Base-by-base conservation (phyloP, 1,140 invertebrate species). In the Drosophila lini region DNA sequence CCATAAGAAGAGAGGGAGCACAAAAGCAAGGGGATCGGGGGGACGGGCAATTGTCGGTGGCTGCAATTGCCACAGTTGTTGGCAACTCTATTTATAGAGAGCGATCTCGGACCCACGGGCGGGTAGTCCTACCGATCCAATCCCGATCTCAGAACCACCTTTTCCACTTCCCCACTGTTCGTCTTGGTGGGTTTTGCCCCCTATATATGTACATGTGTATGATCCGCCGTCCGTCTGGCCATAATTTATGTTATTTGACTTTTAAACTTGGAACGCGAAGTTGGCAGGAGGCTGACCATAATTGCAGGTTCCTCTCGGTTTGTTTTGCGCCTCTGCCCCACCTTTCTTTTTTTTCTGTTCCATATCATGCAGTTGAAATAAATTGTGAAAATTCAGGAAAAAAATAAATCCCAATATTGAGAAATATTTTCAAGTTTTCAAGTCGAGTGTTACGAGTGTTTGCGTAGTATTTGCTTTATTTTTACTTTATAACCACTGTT, bases 181-280 rank as follows among this genome's bases (percentile, higher is more conserved):
- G 36, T 41, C 25, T 59, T 36, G 19, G 16, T 71, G 10, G 41
- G n/a, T 32, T 41, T 36, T 55, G 42, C 31, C 53, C 31, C 11
- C 6, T 6, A 15, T 22, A 44, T 22, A 41, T 48, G 47, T 25
- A 45, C 6, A 22, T 47, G 15, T n/a, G 48, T 50, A 50, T 75
- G 73, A 76, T 75, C 61, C 50, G 56, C 58, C 55, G 67, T 81
- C 62, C 68, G 80, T 58, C 70, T 68, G 82, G 47, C 75, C 60
- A 64, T 86, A 86, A 86, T 86, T 86, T 86, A 88, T 86, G 83
- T 88, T 86, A 86, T 86, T 86, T 86, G 83, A 79, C 83, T 88
- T 88, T 82, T 69, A 76, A 68, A 75, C 80, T 50, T 67, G 64
- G 50, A 36, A 55, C 36, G 25, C 34, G 41, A 64, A 19, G 32